Evolutionary conservation across 2,888 invertebrate species (phyloP).

Genomic region (Ptychoptera contaminata): DNA sequence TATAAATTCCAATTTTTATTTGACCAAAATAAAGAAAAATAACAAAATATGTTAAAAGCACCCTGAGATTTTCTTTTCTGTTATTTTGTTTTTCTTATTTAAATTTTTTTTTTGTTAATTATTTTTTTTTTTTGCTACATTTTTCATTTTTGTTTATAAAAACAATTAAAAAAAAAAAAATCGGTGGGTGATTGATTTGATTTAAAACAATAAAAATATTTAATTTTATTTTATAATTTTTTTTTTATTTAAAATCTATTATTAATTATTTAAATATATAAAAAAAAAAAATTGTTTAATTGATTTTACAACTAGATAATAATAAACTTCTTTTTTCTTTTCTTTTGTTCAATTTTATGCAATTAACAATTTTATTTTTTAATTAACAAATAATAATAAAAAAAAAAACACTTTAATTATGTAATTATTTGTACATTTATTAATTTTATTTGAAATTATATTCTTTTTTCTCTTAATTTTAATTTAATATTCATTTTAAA

Average conservation of each 20-base stretch:
- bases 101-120: not conserved
- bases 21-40: no score
- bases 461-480: no score
- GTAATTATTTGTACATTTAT: no score
- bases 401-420: no score
- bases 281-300: no score
- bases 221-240: not conserved
- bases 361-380: no score
- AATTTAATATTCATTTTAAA: no score
- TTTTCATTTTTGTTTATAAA: not conserved
- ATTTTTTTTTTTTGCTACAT: not conserved
- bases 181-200: not conserved
- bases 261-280: not conserved
- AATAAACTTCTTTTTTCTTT: not conserved
- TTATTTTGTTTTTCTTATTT: not conserved
- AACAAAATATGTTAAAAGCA: not conserved
- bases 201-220: not conserved
- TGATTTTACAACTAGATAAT: not conserved
- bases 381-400: no score
- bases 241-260: not conserved
- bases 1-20: no score
- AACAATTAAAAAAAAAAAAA: not conserved
- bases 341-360: no score
- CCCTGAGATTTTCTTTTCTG: not conserved
- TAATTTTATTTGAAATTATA: no score